These are phyloP conservation scores for Sebastes ruberrimus DNA, from an alignment of 2,797 vertebrate genomes.

Conservation along the genomic window DNA sequence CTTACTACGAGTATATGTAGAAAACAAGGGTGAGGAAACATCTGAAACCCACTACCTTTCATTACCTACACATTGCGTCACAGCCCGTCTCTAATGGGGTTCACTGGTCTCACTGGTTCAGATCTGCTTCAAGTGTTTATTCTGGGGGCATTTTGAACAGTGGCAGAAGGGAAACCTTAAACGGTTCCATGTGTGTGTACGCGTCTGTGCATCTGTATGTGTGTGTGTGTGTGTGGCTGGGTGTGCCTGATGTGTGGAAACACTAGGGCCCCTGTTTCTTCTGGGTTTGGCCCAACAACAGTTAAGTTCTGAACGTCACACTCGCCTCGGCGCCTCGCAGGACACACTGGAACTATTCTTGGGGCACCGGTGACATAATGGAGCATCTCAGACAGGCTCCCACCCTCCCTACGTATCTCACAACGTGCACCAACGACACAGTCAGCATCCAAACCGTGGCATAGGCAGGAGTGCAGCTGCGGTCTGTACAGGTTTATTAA, in stretches of 20 bases:
- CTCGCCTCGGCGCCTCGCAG: conserved; percentile 57
- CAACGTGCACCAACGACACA: conserved; percentile 16
- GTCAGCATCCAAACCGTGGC: conserved; percentile 50
- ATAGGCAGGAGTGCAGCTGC: conserved; percentile 44
- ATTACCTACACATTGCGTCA: conserved; percentile 64
- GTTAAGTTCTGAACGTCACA: conserved; percentile 76
- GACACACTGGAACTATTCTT: conserved; percentile 83
- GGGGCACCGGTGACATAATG: conserved; percentile 77
- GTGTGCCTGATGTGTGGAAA: conserved; percentile 71
- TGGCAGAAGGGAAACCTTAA: conserved; percentile 71
- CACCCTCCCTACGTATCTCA: conserved; percentile 38
- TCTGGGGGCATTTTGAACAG: conserved; percentile 70
- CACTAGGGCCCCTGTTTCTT: conserved; percentile 82
- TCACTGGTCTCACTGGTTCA: conserved; percentile 37
- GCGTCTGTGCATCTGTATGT: conserved; percentile 4
- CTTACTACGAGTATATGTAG: neutral
- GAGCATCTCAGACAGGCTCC: conserved; percentile 58
- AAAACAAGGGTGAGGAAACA: conserved; percentile 25
- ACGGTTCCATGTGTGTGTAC: conserved; percentile 68
- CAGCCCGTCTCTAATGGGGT: conserved; percentile 53
- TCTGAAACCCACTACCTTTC: conserved; percentile 63
- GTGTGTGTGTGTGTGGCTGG: conserved; percentile 24
- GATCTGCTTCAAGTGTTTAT: conserved; percentile 63
- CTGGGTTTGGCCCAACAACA: conserved; percentile 73
- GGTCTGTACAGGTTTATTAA: neutral